Percentiles rank a stretch among this genome's conserved stretches.
Evolutionary conservation across 2,797 vertebrate genomes (phyloP).

Genomic region (Rhyacichthys aspro): DNA sequence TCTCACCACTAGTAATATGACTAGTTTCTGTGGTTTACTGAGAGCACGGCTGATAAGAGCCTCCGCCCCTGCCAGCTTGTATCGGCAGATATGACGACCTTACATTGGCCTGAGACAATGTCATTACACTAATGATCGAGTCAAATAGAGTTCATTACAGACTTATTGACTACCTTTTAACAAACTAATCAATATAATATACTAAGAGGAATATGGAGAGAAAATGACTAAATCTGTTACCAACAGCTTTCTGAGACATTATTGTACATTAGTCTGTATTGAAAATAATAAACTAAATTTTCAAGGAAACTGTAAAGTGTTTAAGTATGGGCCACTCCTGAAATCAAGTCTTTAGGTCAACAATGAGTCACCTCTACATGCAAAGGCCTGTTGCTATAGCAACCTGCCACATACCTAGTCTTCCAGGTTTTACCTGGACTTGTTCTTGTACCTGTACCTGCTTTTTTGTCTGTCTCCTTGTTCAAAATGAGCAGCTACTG

Average conservation of each 20-base stretch:
- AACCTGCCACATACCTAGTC: slow-evolving; percentile 27
- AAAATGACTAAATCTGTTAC: too few relatives aligned
- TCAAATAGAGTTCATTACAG: too few relatives aligned
- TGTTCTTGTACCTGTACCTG: slow-evolving; percentile 21
- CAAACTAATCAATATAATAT: too few relatives aligned
- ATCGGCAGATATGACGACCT: slow-evolving; percentile 65
- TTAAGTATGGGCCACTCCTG: slow-evolving; percentile 11
- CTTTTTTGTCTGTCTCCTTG: slow-evolving; percentile 3
- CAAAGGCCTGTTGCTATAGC: slow-evolving; percentile 35
- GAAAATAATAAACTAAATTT: slow-evolving; percentile 7
- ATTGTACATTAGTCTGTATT: not conserved
- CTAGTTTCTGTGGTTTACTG: slow-evolving; percentile 18
- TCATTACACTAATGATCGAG: slow-evolving; percentile 28
- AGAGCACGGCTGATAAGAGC: slow-evolving; percentile 59
- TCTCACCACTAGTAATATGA: not conserved
- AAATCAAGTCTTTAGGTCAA: slow-evolving; percentile 50
- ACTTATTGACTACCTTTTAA: too few relatives aligned
- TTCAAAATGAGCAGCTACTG: not conserved
- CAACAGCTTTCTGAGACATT: not conserved
- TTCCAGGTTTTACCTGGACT: slow-evolving; percentile 30
- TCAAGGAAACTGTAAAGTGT: not conserved
- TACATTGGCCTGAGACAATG: slow-evolving; percentile 27
- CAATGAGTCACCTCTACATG: slow-evolving; percentile 54
- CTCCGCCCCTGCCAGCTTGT: slow-evolving; percentile 68
- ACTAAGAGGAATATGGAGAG: too few relatives aligned